These are phyloP conservation scores for Scaeva pyrastri DNA, from an alignment of 2,888 invertebrate genomes.

Conservation along the genomic window DNA sequence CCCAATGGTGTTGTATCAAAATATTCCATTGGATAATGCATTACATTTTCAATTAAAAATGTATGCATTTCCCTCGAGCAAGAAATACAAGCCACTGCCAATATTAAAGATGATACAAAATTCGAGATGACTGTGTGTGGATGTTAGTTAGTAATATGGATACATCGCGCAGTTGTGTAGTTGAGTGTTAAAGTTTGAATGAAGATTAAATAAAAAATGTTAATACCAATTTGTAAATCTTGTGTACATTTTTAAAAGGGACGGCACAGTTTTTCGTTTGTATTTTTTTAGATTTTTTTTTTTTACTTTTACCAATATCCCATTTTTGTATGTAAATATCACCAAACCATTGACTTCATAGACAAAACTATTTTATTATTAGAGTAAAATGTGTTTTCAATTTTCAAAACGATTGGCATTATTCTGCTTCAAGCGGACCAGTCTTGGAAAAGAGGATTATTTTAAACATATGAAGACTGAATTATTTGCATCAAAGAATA, in stretches of 20 bases:
- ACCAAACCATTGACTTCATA: no score
- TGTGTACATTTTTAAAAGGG: background rate
- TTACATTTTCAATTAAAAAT: constrained; percentile 86
- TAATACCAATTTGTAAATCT: background rate
- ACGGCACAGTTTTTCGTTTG: no score
- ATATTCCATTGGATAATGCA: constrained; percentile 89
- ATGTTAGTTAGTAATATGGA: constrained; percentile 20
- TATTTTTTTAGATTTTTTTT: no score
- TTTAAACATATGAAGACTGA: no score
- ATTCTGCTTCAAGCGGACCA: no score
- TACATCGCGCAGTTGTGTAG: constrained; percentile 5
- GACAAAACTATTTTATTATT: no score
- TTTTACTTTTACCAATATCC: no score
- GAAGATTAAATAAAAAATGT: constrained; percentile 1
- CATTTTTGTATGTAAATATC: no score
- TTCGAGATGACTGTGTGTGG: constrained; percentile 42
- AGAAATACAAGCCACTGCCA: constrained; percentile 83
- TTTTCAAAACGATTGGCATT: no score
- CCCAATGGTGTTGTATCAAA: constrained; percentile 92
- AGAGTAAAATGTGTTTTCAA: no score
- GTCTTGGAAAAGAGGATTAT: no score
- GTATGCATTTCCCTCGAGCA: constrained; percentile 87
- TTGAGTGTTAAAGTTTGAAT: constrained; percentile 7
- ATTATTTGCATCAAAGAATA: no score
- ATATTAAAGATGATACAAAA: constrained; percentile 77